Base-by-base conservation (phyloP, 2,113 vertebrate genomes). In the Antigone vipio region DNA sequence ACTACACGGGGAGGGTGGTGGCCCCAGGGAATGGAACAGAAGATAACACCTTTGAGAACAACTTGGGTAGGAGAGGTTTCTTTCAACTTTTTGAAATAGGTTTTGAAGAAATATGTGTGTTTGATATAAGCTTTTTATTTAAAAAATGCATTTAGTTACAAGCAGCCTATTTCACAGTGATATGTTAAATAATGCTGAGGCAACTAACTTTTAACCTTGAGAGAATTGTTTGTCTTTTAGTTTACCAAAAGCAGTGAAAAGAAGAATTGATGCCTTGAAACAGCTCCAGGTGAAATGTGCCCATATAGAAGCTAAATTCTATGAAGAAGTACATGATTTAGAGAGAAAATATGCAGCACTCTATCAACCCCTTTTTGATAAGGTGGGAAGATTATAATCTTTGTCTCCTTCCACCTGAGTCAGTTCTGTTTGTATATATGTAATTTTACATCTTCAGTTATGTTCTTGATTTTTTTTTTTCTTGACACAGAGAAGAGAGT, bases 221-320 rank as follows among this genome's bases (percentile, higher is more conserved):
- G 15, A 59, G 16, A 69, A 42, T 44, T 88, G 21, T 75, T 77
- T 79, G n/a, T 2, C 21, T 88, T 92, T 42, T 55, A 99, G 99
- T 88, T 98, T 99, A 96, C 99, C 99, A 35, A 99, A 99, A 98
- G 98, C 98, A 26, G 99, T 99, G 78, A 99, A 99, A 96, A 98
- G 99, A 96, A 98, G 99, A 98, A 98, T 99, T 58, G 98, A 99
- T 71, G 99, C 99, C 27, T 94, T 99, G 98, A 99, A 99, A 94
- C 99, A 99, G 93, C 98, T 99, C 24, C 99, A 99, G 97, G 98
- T 99, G 95, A 99, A 99, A 66, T 99, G 99, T 83, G 99, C 99
- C 18, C 98, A 99, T 96, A 99, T 99, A 96, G 99, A 99, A 94
- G 99, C 99, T 76, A 99, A 99, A 95, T 99, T 99, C 98, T 99